Evolutionary conservation across 2,113 vertebrate genomes (phyloP).

Genomic region (Thermophis baileyi): DNA sequence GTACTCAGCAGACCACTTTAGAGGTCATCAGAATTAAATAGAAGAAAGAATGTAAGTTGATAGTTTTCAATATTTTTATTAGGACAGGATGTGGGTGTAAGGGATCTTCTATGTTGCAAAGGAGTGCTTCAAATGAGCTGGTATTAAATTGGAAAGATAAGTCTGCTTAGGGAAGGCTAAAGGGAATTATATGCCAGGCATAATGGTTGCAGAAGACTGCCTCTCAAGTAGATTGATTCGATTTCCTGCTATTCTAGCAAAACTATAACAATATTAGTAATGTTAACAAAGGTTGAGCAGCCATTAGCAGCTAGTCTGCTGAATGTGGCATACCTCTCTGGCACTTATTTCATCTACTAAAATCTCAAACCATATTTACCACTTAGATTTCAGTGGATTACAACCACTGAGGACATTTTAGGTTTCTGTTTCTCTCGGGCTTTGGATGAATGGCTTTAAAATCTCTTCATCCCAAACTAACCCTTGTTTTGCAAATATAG

Average conservation of each 20-base stretch:
- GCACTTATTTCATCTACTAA: background rate
- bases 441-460: background rate
- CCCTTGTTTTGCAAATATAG: background rate
- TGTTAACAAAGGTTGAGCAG: background rate
- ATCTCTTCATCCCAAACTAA: background rate
- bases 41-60: slow-evolving; percentile 46
- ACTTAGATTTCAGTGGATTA: background rate
- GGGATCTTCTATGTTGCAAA: background rate
- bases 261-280: background rate
- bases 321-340: background rate
- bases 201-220: background rate
- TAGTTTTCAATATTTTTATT: slow-evolving; percentile 43
- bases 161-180: background rate
- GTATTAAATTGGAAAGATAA: background rate
- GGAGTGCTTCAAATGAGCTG: slow-evolving; percentile 15
- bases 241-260: background rate
- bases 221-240: background rate
- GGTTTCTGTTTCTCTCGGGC: background rate
- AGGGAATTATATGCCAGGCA: background rate
- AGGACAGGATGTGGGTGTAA: slow-evolving; percentile 32
- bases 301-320: background rate
- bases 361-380: background rate
- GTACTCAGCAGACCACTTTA: slow-evolving; percentile 16
- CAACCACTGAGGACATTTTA: background rate
- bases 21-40: slow-evolving; percentile 8